phyloP scores from a whole-genome alignment of 2,797 vertebrate species.

The Alca torda region DNA sequence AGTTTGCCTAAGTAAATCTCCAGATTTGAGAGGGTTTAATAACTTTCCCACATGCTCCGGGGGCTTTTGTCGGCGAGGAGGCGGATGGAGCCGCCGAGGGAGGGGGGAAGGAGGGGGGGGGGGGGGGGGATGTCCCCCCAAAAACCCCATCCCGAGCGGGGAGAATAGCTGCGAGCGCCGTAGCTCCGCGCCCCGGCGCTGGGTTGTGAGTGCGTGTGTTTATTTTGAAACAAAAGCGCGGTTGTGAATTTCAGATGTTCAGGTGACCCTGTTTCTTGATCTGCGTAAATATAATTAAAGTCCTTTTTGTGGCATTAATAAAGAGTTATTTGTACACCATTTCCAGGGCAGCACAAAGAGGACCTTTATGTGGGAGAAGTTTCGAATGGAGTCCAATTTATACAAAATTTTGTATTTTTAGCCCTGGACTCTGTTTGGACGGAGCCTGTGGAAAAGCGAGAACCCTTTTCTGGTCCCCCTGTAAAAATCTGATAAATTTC shows the following conservation, averaged over 20 bases:
- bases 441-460: constrained; percentile 83
- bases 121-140: neutral
- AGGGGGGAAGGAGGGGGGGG: neutral
- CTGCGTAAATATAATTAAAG: constrained; percentile 97
- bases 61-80: neutral
- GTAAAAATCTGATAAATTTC: constrained; percentile 89
- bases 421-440: constrained; percentile 84
- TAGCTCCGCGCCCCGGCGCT: neutral
- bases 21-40: constrained; percentile 56
- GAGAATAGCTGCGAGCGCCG: neutral
- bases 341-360: constrained; percentile 95
- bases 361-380: constrained; percentile 91
- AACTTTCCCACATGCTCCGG: constrained; percentile 74
- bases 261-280: constrained; percentile 82
- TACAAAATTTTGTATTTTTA: constrained; percentile 97
- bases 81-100: neutral
- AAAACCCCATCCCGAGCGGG: neutral
- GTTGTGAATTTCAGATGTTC: constrained; percentile 68
- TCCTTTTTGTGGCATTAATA: constrained; percentile 97
- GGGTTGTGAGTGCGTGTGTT: neutral
- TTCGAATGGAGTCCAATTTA: constrained; percentile 91
- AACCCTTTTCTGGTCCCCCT: constrained; percentile 82
- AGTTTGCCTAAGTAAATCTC: constrained; percentile 54
- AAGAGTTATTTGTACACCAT: constrained; percentile 99
- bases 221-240: constrained; percentile 63